phyloP scores from a whole-genome alignment of 2,888 invertebrate genomes.

The Papilio protenor region DNA sequence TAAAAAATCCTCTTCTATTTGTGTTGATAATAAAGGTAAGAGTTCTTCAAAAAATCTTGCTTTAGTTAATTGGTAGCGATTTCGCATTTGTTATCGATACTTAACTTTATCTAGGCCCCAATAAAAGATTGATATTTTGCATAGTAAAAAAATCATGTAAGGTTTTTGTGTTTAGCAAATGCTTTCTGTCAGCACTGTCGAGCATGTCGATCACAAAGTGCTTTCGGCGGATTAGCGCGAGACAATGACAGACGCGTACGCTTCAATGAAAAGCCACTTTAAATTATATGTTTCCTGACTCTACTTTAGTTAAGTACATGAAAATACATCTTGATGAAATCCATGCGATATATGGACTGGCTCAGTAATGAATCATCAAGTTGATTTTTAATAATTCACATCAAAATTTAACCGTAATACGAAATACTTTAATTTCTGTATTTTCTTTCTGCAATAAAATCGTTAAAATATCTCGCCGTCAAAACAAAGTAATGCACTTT shows the following conservation, averaged over 20 bases:
- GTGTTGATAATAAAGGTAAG: not conserved
- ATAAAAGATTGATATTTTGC: not conserved
- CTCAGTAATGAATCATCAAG: not conserved
- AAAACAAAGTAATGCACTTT: not conserved
- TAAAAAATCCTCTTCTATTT: not conserved
- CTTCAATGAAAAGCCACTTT: not conserved
- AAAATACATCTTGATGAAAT: not conserved
- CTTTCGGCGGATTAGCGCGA: slow-evolving; percentile 20
- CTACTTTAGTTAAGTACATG: not conserved
- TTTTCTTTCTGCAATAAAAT: not conserved
- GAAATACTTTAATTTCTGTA: not conserved
- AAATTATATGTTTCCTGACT: slow-evolving; percentile 14
- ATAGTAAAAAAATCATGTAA: not conserved
- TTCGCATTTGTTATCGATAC: not conserved
- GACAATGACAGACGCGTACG: slow-evolving; percentile 26
- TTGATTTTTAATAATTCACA: not conserved
- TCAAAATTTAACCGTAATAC: not conserved
- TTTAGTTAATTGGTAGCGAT: not conserved
- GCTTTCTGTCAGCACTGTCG: not conserved
- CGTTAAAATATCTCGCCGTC: not conserved
- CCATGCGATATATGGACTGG: not conserved
- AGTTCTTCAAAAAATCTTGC: not conserved
- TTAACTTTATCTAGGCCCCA: not conserved
- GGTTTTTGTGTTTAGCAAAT: not conserved
- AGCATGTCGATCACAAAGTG: slow-evolving; percentile 2